Percentiles rank a stretch among this genome's conserved stretches.
Conservation (phyloP, 2,113 vertebrate species). For the Lagopus leucura region DNA sequence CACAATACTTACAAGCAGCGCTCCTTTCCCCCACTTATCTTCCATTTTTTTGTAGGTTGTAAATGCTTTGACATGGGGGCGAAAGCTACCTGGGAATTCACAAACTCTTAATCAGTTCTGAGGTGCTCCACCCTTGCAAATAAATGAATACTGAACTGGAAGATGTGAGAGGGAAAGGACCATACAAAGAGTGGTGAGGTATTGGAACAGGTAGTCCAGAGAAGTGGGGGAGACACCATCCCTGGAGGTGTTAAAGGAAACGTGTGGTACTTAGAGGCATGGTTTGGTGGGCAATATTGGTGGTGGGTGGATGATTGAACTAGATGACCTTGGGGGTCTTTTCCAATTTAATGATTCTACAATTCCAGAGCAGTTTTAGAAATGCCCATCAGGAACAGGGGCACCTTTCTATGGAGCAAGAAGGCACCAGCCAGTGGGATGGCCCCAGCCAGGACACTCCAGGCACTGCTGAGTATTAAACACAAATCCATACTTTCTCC, state of each 20-base stretch:
- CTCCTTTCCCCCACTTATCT: neutral
- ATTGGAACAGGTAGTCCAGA: too few species aligned
- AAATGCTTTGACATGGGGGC: conserved; percentile 27
- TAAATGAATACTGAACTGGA: neutral
- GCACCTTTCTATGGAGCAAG: neutral
- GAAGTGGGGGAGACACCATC: too few species aligned
- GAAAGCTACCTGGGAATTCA: conserved; percentile 40
- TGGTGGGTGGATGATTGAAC: too few species aligned
- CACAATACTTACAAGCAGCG: neutral
- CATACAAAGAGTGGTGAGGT: neutral
- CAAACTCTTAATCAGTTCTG: neutral
- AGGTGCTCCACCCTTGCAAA: conserved; percentile 46
- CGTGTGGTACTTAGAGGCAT: too few species aligned
- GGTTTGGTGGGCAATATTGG: too few species aligned
- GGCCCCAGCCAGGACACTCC: neutral
- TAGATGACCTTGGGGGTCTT: too few species aligned
- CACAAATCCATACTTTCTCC: neutral
- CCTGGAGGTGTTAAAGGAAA: too few species aligned
- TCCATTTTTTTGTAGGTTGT: conserved; percentile 1
- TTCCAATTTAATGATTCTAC: too few species aligned
- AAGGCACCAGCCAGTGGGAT: neutral
- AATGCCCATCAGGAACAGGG: neutral
- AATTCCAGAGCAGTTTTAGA: neutral
- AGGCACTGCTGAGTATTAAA: neutral
- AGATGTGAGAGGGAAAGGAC: neutral